These are phyloP conservation scores for Phlogophora meticulosa DNA, from an alignment of 2,888 invertebrate genomes.

Conservation along the genomic window DNA sequence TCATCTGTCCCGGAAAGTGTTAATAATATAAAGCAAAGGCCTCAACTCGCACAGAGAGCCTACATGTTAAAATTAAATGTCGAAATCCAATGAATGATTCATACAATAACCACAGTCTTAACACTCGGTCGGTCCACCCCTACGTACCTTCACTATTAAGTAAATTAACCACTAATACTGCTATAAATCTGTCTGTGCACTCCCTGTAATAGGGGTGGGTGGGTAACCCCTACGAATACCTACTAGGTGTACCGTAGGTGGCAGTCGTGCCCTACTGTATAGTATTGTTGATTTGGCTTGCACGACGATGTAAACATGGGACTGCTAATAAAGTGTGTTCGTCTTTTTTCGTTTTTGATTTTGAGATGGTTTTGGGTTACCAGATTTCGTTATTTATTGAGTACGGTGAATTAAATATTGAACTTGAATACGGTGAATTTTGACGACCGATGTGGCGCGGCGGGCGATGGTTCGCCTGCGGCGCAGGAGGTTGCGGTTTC, in stretches of 20 bases:
- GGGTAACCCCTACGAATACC: slow-evolving; percentile 43
- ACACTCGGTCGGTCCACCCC: slow-evolving; percentile 28
- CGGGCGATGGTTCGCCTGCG: too few species aligned
- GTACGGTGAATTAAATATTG: neutral
- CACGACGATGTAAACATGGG: slow-evolving; percentile 23
- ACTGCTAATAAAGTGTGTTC: neutral
- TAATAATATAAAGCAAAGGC: too few species aligned
- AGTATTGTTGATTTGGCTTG: slow-evolving; percentile 8
- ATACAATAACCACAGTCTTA: slow-evolving; percentile 21
- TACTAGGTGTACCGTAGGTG: slow-evolving; percentile 33
- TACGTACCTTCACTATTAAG: slow-evolving; percentile 69
- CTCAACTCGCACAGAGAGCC: too few species aligned
- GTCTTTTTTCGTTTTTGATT: slow-evolving; percentile 4
- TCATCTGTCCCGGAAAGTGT: too few species aligned
- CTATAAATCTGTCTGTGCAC: slow-evolving; percentile 78
- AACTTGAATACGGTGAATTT: too few species aligned
- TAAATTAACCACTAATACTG: slow-evolving; percentile 75
- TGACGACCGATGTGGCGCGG: too few species aligned
- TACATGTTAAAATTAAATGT: neutral
- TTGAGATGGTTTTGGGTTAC: neutral
- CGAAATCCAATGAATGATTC: slow-evolving; percentile 19
- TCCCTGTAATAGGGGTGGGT: slow-evolving; percentile 67
- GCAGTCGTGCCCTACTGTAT: slow-evolving; percentile 7
- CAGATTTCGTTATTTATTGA: neutral
- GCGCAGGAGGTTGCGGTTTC: too few species aligned